A percentile compares a stretch with the other conserved stretches of the same genome.
phyloP scores from a whole-genome alignment of 1,140 invertebrate genomes.

The Tetragonula clypearis region DNA sequence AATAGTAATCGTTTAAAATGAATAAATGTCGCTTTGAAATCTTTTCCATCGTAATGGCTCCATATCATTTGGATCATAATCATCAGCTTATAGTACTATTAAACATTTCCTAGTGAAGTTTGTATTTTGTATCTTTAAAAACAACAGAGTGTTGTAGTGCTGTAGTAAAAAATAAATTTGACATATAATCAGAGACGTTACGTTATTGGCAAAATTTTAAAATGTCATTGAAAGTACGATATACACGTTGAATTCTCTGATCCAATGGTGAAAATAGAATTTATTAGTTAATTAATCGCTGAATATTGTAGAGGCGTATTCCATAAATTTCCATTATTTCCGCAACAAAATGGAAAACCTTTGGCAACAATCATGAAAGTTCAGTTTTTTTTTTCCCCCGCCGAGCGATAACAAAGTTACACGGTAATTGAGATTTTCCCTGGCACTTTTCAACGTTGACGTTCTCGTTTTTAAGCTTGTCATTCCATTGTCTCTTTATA shows the following conservation, averaged over 20 bases:
- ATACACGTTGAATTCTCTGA: too few relatives aligned
- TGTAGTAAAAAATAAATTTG: neutral
- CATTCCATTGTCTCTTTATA: neutral
- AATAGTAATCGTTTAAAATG: neutral
- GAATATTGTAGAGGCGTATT: neutral
- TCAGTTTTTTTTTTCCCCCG: neutral
- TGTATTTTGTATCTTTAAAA: neutral
- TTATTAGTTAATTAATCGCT: neutral
- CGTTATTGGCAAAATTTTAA: neutral
- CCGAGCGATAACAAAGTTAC: conserved; percentile 9
- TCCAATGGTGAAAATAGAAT: neutral
- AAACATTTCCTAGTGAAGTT: neutral
- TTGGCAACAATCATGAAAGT: neutral
- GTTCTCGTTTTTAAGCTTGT: neutral
- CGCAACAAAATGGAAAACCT: neutral
- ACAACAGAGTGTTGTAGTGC: neutral
- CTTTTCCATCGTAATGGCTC: neutral
- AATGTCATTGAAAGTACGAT: neutral
- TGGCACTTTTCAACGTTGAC: neutral
- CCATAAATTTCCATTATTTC: neutral
- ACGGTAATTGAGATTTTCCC: neutral
- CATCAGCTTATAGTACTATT: neutral
- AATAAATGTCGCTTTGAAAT: neutral
- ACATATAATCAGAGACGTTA: neutral
- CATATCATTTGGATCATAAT: too few relatives aligned